Conservation (phyloP, 2,797 vertebrate species). For the Hyperoplus immaculatus region DNA sequence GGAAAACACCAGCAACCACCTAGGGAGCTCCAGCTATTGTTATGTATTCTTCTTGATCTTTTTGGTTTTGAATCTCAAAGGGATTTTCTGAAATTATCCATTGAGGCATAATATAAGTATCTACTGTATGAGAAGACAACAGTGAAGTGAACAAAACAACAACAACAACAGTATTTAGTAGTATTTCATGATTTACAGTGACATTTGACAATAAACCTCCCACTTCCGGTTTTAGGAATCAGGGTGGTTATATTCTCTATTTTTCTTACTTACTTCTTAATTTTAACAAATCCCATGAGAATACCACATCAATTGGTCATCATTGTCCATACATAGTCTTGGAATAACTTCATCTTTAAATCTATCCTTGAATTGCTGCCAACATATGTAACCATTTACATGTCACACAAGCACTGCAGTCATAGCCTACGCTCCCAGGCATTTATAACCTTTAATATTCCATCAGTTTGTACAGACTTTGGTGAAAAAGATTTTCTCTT, state of each 20-base stretch:
- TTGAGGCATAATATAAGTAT: constrained; percentile 5
- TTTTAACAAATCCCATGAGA: neutral
- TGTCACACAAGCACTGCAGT: no score
- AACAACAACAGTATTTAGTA: no score
- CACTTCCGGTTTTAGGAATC: neutral
- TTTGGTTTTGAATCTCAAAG: constrained; percentile 7
- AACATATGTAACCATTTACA: no score
- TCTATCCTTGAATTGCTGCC: no score
- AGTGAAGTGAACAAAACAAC: neutral
- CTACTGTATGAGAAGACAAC: neutral
- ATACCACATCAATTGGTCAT: neutral
- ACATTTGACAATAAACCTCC: neutral
- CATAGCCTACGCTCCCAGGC: no score
- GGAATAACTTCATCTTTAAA: no score
- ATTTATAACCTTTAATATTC: no score
- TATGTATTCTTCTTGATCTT: neutral
- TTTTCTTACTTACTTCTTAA: neutral
- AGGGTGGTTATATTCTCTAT: neutral
- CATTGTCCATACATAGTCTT: no score
- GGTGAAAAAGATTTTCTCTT: no score
- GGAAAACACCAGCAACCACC: neutral
- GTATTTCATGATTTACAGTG: neutral
- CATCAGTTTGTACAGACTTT: no score
- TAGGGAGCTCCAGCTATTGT: constrained; percentile 10
- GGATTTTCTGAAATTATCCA: constrained; percentile 2